Base-by-base conservation (phyloP, 1,140 invertebrate genomes). In the Eriosoma lanigerum region DNA sequence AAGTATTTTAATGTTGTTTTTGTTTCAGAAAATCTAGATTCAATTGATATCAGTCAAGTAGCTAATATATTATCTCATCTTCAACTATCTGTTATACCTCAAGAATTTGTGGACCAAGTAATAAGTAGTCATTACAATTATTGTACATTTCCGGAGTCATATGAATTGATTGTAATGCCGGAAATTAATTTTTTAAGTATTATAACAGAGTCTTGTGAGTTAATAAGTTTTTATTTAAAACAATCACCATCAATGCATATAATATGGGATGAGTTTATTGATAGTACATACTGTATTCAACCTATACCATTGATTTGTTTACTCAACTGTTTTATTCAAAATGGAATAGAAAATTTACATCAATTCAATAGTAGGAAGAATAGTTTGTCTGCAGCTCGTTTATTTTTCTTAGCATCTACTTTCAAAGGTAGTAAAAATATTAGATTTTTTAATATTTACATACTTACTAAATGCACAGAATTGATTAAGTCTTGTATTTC, bases 391-490 rank as follows among this genome's bases (percentile, higher is more conserved):
- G 75, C 75, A 15, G 26, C 56, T 48, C 75, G 56, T 46, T 62
- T 78, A 48, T 78, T 78, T 78, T 46, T 78, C 21, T 62, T 78
- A 48, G 56, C 56, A 48, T 78, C 75, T 26, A 46, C 54, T 46
- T 78, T 78, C 17, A 78, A 62, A 19, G 75, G 75, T 19, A 78
- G 75, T 62, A 60, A 60, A 19, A 78, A 78, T 78, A 78, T 48
- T 78, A 56, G 75, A 60, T 78, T 78, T 48, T 78, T 46, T 62
- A 56, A 78, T 62, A 48, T 29, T 1, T 48, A 0, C 19, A 24
- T 78, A 29, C 56, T 62, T 8, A 62, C 13, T 6, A 78, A 78
- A 48, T 60, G 75, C 2, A 26, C 56, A 12, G 75, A 78, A 29
- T 62, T 78, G 19, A 46, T 78, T 12, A 56, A 44, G 13, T 44